phyloP scores from a whole-genome alignment of 92 coral and sea anemone genomes.

The Phymanthus crucifer region DNA sequence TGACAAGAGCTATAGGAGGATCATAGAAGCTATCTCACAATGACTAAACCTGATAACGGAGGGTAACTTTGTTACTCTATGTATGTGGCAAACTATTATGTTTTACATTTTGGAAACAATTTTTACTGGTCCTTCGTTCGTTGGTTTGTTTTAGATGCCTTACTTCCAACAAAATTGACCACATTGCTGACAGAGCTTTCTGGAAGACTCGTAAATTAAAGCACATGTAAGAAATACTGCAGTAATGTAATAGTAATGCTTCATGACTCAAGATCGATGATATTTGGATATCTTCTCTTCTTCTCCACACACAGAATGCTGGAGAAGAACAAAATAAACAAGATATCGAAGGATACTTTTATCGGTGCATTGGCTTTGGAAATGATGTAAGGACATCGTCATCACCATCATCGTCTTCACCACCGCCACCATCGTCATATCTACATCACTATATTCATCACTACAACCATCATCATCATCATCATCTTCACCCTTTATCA shows the following conservation, averaged over 20 bases:
- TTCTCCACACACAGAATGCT: not conserved
- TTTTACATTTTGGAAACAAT: not conserved
- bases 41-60: too few species aligned
- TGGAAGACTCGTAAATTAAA: not conserved
- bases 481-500: too few species aligned
- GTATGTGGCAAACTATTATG: not conserved
- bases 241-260: too few species aligned
- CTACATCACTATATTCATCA: not conserved
- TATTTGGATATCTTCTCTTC: too few species aligned
- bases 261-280: too few species aligned
- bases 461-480: too few species aligned
- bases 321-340: not conserved
- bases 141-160: not conserved
- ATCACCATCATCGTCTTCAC: too few species aligned
- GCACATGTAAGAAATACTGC: not conserved
- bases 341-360: not conserved
- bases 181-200: not conserved
- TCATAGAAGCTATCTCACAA: too few species aligned
- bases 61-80: too few species aligned
- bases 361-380: not conserved
- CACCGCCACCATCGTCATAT: too few species aligned
- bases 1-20: too few species aligned
- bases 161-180: not conserved
- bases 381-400: not conserved
- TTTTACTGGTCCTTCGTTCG: not conserved